These are phyloP conservation scores for Berghia stephanieae DNA, from an alignment of 1,140 invertebrate species.

Conservation along the genomic window DNA sequence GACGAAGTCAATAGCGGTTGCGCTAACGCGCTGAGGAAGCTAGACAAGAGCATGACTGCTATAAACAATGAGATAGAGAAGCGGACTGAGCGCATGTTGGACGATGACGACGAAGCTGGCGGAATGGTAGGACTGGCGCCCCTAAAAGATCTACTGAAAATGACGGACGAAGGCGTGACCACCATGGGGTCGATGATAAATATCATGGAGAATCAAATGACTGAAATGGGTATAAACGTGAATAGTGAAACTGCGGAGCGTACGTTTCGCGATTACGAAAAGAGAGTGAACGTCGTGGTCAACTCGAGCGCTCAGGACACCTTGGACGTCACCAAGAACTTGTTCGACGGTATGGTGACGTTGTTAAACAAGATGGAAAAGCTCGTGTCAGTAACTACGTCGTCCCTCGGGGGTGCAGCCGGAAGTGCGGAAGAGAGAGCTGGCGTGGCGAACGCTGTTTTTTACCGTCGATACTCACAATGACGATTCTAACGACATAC, in stretches of 20 bases:
- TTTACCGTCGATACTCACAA: too few relatives aligned
- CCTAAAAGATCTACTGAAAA: not conserved
- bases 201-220: slow-evolving; percentile 5
- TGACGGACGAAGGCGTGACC: slow-evolving; percentile 13
- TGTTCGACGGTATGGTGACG: not conserved
- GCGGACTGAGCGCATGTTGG: not conserved
- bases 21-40: not conserved
- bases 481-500: too few relatives aligned
- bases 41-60: slow-evolving; percentile 2
- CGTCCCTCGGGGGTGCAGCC: too few relatives aligned
- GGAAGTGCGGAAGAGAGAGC: too few relatives aligned
- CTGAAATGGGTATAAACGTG: not conserved
- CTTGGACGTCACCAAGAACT: not conserved
- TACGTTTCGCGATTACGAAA: slow-evolving; percentile 16
- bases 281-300: not conserved
- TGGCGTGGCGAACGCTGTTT: too few relatives aligned
- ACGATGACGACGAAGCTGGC: not conserved
- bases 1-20: not conserved
- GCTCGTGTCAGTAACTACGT: not conserved
- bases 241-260: not conserved
- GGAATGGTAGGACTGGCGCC: too few relatives aligned
- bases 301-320: not conserved
- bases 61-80: slow-evolving; percentile 13
- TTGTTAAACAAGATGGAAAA: too few relatives aligned
- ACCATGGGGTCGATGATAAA: not conserved